phyloP scores from a whole-genome alignment of 1,140 invertebrate species.

The Cryptotermes secundus region DNA sequence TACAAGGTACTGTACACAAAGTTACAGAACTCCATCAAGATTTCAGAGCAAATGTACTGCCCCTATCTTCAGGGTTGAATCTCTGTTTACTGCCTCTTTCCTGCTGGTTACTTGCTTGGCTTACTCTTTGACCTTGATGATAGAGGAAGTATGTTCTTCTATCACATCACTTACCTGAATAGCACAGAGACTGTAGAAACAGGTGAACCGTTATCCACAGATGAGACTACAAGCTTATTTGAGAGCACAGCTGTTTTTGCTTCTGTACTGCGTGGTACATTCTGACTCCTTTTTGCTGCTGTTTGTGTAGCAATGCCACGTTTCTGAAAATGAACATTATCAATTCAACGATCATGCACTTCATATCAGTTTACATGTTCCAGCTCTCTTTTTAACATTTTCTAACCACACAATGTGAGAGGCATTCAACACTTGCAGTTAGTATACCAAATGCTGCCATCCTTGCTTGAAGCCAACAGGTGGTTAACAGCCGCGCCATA shows the following conservation, averaged over 20 bases:
- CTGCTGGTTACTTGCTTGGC: too few relatives aligned
- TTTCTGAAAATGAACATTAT: conserved; percentile 27
- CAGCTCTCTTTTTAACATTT: neutral
- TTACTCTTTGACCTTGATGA: too few relatives aligned
- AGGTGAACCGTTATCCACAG: conserved; percentile 52
- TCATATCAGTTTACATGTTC: neutral
- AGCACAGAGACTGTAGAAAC: conserved; percentile 50
- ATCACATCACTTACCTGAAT: conserved; percentile 44
- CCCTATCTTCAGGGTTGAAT: too few relatives aligned
- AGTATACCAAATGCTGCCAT: too few relatives aligned
- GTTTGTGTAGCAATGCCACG: conserved; percentile 36
- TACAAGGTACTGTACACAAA: too few relatives aligned
- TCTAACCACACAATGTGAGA: neutral
- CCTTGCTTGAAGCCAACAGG: too few relatives aligned
- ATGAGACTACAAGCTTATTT: conserved; percentile 49
- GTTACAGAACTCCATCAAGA: too few relatives aligned
- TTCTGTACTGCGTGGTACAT: conserved; percentile 35
- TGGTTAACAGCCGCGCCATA: too few relatives aligned
- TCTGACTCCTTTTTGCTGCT: conserved; percentile 16
- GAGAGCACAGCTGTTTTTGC: conserved; percentile 41
- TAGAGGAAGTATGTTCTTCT: too few relatives aligned
- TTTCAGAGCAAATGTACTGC: too few relatives aligned
- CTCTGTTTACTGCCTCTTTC: too few relatives aligned
- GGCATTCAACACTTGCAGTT: neutral
- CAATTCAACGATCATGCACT: neutral